Percentiles rank a stretch among this genome's conserved stretches.
phyloP scores from a whole-genome alignment of 2,797 vertebrate species.

The Meda fulgida region DNA sequence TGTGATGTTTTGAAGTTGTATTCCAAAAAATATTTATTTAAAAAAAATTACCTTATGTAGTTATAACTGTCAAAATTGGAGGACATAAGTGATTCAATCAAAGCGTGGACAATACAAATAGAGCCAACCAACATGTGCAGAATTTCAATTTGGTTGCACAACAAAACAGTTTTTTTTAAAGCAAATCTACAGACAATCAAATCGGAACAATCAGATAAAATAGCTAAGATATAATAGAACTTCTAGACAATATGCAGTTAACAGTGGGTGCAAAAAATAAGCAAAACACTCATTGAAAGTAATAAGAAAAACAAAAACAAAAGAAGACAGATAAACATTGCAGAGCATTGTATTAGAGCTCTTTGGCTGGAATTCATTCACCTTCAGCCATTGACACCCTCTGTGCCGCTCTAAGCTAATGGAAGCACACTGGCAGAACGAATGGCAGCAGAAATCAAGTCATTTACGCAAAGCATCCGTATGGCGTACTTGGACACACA shows the following conservation, averaged over 20 bases:
- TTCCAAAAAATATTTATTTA: slow-evolving; percentile 23
- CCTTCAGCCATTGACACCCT: slow-evolving; percentile 45
- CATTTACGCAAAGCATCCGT: slow-evolving; percentile 58
- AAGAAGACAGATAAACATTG: not conserved
- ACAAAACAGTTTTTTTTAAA: slow-evolving; percentile 3
- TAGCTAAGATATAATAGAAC: not conserved
- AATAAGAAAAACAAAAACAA: not conserved
- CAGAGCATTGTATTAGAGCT: slow-evolving; percentile 3
- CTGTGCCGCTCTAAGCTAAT: slow-evolving; percentile 41
- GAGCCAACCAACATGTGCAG: not conserved
- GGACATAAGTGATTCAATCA: slow-evolving; percentile 15
- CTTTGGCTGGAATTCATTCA: slow-evolving; percentile 34
- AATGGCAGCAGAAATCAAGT: slow-evolving; percentile 57
- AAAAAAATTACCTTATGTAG: slow-evolving; percentile 10
- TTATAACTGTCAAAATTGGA: slow-evolving; percentile 43
- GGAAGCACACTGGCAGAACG: slow-evolving; percentile 50
- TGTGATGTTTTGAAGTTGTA: slow-evolving; percentile 23
- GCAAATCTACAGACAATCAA: slow-evolving; percentile 15
- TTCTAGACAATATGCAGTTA: not conserved
- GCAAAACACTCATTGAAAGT: not conserved
- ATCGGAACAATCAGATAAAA: not conserved
- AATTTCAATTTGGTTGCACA: not conserved
- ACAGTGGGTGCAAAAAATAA: not conserved
- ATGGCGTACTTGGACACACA: slow-evolving; percentile 51
- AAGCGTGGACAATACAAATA: not conserved